phyloP scores from a whole-genome alignment of 2,113 vertebrate genomes.

The Paedocypris sp. region DNA sequence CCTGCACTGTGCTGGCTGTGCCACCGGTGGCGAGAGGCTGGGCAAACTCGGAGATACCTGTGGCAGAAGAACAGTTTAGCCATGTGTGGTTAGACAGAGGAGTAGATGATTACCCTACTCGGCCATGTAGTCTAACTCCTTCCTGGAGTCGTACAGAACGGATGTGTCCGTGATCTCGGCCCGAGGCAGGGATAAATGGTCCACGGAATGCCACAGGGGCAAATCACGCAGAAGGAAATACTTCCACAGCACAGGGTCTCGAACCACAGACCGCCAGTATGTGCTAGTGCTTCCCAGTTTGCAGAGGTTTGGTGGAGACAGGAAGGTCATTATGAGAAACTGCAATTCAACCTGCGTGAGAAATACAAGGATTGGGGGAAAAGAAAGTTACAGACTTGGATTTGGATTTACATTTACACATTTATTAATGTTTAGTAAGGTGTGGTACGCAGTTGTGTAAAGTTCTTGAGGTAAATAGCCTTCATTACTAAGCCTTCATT shows the following conservation, averaged over 20 bases:
- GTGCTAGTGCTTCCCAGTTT: slow-evolving; percentile 70
- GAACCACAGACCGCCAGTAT: slow-evolving; percentile 76
- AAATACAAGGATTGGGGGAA: background rate
- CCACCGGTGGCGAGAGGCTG: slow-evolving; percentile 62
- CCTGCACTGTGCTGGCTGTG: slow-evolving; percentile 52
- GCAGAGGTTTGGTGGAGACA: slow-evolving; percentile 77
- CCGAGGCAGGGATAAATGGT: slow-evolving; percentile 75
- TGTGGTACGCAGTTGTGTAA: too few species aligned
- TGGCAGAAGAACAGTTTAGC: background rate
- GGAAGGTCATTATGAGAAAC: slow-evolving; percentile 78
- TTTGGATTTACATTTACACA: too few species aligned
- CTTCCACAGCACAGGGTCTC: slow-evolving; percentile 81
- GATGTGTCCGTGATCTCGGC: slow-evolving; percentile 55
- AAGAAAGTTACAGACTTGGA: too few species aligned
- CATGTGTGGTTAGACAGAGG: too few species aligned
- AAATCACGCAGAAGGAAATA: slow-evolving; percentile 79
- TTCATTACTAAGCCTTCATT: too few species aligned
- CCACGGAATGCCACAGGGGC: slow-evolving; percentile 73
- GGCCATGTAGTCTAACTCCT: slow-evolving; percentile 73
- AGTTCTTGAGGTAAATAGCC: too few species aligned
- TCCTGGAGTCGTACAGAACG: slow-evolving; percentile 36
- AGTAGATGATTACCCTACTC: too few species aligned
- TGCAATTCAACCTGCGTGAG: slow-evolving; percentile 70
- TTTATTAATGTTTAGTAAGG: too few species aligned
- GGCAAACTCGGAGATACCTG: slow-evolving; percentile 82